phyloP scores from a whole-genome alignment of 2,113 vertebrate species.

The Formicarius rufipectus region DNA sequence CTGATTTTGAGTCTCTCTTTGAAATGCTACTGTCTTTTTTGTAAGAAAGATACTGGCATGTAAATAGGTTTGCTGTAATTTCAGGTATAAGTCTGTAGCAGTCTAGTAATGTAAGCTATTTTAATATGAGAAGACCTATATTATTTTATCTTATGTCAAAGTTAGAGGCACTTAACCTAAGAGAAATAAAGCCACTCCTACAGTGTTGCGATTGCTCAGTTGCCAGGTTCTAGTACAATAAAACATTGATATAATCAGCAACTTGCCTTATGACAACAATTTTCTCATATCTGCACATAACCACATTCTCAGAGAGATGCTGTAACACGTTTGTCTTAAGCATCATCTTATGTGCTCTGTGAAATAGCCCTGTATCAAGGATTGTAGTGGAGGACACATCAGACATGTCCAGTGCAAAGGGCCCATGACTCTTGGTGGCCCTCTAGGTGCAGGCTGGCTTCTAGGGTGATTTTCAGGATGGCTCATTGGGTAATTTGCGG shows the following conservation, averaged over 20 bases:
- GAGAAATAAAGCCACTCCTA: not conserved
- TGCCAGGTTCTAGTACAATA: not conserved
- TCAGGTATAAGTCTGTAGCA: not conserved
- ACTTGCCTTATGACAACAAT: not conserved
- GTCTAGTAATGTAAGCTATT: not conserved
- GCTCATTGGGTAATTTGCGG: not conserved
- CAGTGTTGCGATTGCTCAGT: accelerated
- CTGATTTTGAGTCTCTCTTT: not conserved
- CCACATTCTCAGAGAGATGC: not conserved
- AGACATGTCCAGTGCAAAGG: not conserved
- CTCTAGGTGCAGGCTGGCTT: not conserved
- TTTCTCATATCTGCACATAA: not conserved
- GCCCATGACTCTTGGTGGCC: not conserved
- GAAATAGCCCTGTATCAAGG: not conserved
- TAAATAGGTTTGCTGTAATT: not conserved
- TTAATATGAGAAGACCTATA: not conserved
- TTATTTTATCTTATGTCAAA: not conserved
- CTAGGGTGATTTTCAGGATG: not conserved
- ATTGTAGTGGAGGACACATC: accelerated
- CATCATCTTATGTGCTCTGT: not conserved
- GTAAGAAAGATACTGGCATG: not conserved
- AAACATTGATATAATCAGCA: not conserved
- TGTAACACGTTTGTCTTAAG: not conserved
- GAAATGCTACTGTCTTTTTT: not conserved
- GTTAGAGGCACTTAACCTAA: not conserved